Evolutionary conservation across 1,140 invertebrate species (phyloP).

Genomic region (Pseudomyrmex sp.): DNA sequence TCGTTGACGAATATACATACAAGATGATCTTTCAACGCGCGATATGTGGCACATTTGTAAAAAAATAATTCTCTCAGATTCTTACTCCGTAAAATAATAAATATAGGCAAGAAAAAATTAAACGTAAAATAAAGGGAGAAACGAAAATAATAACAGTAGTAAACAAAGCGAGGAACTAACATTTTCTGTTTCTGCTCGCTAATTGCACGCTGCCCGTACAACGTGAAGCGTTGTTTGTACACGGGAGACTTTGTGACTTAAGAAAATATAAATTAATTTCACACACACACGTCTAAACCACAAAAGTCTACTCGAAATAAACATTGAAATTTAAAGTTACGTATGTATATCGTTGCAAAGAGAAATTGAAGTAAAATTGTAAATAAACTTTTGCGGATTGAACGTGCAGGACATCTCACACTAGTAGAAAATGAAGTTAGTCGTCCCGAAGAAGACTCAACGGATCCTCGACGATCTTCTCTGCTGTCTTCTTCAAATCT

Average conservation of each 20-base stretch:
- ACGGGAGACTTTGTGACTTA: neutral
- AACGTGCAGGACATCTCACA: slow-evolving; percentile 17
- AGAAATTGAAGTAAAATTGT: neutral
- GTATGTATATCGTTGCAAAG: neutral
- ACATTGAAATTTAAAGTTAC: neutral
- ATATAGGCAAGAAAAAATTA: neutral
- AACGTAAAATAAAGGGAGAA: no score
- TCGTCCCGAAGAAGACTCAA: slow-evolving; percentile 80
- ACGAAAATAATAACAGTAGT: no score
- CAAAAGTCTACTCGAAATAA: slow-evolving; percentile 18
- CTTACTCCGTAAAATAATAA: slow-evolving; percentile 22
- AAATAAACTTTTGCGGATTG: slow-evolving; percentile 27
- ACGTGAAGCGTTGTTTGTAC: neutral
- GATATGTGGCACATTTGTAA: slow-evolving; percentile 8
- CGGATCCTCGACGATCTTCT: slow-evolving; percentile 82
- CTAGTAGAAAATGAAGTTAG: slow-evolving; percentile 59
- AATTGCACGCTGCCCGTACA: slow-evolving; percentile 40
- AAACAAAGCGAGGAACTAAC: neutral
- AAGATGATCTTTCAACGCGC: neutral
- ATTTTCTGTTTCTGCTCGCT: neutral
- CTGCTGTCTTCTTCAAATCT: slow-evolving; percentile 82
- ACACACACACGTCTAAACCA: slow-evolving; percentile 1
- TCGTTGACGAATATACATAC: neutral
- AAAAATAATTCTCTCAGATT: slow-evolving; percentile 4
- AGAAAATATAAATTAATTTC: slow-evolving; percentile 23